Evolutionary conservation across 2,888 invertebrate species (phyloP), one percentile per base, ranked within the genome.

Genomic region (Hipparchia semele): DNA sequence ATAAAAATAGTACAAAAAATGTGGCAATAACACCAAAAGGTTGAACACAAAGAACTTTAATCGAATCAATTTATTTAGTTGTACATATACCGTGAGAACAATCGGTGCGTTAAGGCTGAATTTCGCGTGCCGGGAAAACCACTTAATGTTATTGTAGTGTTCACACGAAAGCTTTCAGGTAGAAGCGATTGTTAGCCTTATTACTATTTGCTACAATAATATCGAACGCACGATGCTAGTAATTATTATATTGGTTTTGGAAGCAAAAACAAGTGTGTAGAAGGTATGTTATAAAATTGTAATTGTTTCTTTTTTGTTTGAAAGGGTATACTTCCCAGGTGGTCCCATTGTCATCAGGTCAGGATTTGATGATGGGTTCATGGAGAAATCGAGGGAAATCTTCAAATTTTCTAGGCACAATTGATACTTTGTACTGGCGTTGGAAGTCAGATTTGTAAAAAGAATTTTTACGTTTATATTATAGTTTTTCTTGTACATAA

Each of bases 81-180:
- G 49, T 64, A 49, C n/a, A 64, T 23, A 6, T 46, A 6, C 49
- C 23, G 13, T 10, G 5, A 5, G 39, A 39, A 64, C 13, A 49
- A 64, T 49, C 64, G 9, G 64, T 23, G 53, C 71, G 61, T 64
- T 72, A 76, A 71, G 72, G 71, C 64, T 69, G 73, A 61, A 68
- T 76, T 67, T 77, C 67, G 75, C 75, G 74, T 76, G 77, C 75
- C 69, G 53, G 75, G 60, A 72, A 77, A 74, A 72, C 75, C 77
- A 77, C 75, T 74, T 77, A 74, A 54, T 53, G 8, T 68, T 68
- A 72, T 70, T 68, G 68, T 45, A 54, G n/a, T 39, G 53, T 53
- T 53, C 13, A 39, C 56, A 45, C 53, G 23, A 58, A 54, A 62
- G 58, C 53, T 51, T 68, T 59, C 54, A 56, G 58, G 53, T 56